These are phyloP conservation scores for Zaprionus taronus DNA, from an alignment of 1,140 invertebrate genomes.

Conservation along the genomic window DNA sequence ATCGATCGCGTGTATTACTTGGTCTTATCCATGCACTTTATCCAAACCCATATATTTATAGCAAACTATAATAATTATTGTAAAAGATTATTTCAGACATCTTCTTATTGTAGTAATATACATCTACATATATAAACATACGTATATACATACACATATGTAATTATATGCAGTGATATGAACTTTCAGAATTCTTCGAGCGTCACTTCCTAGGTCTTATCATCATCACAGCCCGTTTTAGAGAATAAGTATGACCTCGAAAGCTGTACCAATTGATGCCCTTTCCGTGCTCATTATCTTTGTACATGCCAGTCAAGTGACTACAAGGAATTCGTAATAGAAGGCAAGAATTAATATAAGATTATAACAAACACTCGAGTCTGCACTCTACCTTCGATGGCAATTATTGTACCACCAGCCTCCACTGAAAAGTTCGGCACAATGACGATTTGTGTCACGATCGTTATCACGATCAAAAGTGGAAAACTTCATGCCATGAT, in stretches of 20 bases:
- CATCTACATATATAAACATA: too few species aligned
- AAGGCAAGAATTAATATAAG: background rate
- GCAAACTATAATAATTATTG: too few species aligned
- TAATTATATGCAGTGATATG: too few species aligned
- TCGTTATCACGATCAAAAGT: slow-evolving; percentile 15
- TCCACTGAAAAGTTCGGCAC: background rate
- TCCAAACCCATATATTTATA: too few species aligned
- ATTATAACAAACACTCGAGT: background rate
- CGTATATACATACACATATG: too few species aligned
- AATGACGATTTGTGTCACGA: background rate
- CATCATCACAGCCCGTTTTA: slow-evolving; percentile 51
- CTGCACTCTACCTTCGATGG: background rate
- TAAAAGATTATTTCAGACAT: too few species aligned
- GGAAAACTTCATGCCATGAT: slow-evolving; percentile 43
- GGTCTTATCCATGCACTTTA: too few species aligned
- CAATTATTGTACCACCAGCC: background rate
- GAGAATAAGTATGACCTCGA: slow-evolving; percentile 40
- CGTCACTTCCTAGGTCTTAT: slow-evolving; percentile 41
- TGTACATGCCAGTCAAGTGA: slow-evolving; percentile 44
- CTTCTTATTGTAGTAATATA: too few species aligned
- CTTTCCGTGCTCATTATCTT: slow-evolving; percentile 29
- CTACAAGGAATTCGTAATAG: background rate
- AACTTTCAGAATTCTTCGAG: background rate
- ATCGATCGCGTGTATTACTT: too few species aligned
- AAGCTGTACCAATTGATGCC: slow-evolving; percentile 45